Evolutionary conservation across 92 coral and sea anemone species (phyloP), one percentile per base, ranked within the genome.

Genomic region (Epizoanthus scotinus): DNA sequence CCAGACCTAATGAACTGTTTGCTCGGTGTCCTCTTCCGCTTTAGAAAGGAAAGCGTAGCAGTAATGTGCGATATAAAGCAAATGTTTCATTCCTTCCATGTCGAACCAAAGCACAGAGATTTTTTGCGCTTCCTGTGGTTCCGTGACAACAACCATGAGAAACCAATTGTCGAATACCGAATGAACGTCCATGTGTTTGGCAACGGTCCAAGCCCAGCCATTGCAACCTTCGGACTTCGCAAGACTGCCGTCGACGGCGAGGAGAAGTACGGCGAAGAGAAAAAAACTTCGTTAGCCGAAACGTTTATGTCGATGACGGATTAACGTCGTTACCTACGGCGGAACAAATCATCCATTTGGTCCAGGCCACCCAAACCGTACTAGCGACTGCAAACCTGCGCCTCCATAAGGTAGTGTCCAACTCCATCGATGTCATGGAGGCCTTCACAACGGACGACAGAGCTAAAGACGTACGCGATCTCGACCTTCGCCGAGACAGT

Each of bases 371-470:
- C 44, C 85, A 55, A 59, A 59, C 25, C 31, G 69, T 69, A 77
- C 56, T 57, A 36, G 42, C 42, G n/a, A n/a, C n/a, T n/a, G n/a
- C n/a, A n/a, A n/a, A n/a, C n/a, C n/a, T n/a, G n/a, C n/a, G n/a
- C n/a, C n/a, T n/a, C n/a, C n/a, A n/a, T n/a, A n/a, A n/a, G n/a
- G n/a, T n/a, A n/a, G n/a, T n/a, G n/a, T n/a, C 82, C 22, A 87
- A 87, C 53, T 83, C 91, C 1, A 56, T 78, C 15, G 36, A 77
- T 1, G 85, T 83, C 8, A 79, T 87, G 85, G 72, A 87, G 78
- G 87, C 87, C 44, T 42, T 87, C 4, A 82, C 91, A 1, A 20
- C 29, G 3, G 73, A 83, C 47, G 67, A 77, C 69, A 55, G 86
- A 42, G 73, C 69, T 19, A 77, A 83, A 9, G 58, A 83, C 42